Evolutionary conservation across 2,888 invertebrate genomes (phyloP), one percentile per base, ranked within the genome.

Genomic region (Hemistola chrysoprasaria): DNA sequence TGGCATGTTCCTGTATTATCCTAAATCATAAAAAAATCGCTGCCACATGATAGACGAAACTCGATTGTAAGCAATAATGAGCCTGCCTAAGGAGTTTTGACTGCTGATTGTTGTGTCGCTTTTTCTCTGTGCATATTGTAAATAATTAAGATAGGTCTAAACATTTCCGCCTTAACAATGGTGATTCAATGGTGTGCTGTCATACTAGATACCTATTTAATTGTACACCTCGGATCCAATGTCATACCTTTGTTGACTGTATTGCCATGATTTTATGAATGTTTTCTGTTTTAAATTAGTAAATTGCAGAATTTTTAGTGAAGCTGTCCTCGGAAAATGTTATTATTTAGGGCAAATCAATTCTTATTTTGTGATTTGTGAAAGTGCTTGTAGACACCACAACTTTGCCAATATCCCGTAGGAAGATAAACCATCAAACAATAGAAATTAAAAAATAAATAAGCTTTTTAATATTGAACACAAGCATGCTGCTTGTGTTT

Each of bases 121-220:
- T 75, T 69, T 71, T 77, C 57, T 73, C 50, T 87, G 85, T 87
- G 81, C 70, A 87, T 86, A 87, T 72, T 88, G 87, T 88, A 87
- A 79, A 88, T 87, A 87, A 51, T 64, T 56, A 46, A 59, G 53
- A 56, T 72, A 74, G 69, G 70, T 62, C 57, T 67, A 71, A 75
- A 71, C 67, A 69, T 79, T 74, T 86, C 87, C 87, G 87, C 87
- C 87, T 88, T 86, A 80, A 71, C 71, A 66, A 73, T 75, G 77
- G 71, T 83, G 56, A 59, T 56, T 42, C 61, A 61, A 53, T 59
- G 62, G 40, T 50, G 39, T 46, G 30, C 22, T 33, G 32, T 27
- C 11, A 28, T 27, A 27, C 11, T 55, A 59, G 43, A 42, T 30
- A n/a, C n/a, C n/a, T n/a, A 23, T 29, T 30, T 24, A 11, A 24